These are phyloP conservation scores for Cryptomyrus ogoouensis DNA, from an alignment of 2,113 vertebrate genomes.

Conservation along the genomic window DNA sequence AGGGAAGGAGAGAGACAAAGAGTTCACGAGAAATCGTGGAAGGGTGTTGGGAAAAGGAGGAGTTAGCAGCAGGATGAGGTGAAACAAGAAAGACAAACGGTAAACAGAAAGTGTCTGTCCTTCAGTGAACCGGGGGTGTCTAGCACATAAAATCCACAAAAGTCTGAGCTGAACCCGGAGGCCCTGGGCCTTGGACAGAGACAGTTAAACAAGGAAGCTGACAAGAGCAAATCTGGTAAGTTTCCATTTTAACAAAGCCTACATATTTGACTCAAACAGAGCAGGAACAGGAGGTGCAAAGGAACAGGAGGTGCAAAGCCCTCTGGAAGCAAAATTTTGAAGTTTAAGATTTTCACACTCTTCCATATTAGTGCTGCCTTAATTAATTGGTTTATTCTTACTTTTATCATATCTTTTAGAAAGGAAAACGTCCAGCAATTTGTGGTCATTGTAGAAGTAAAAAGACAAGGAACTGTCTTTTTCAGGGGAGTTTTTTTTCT, in stretches of 20 bases:
- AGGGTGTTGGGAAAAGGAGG: not conserved
- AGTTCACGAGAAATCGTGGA: not conserved
- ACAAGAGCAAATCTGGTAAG: not conserved
- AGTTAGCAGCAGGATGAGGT: slow-evolving; percentile 16
- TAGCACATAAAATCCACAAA: slow-evolving; percentile 42
- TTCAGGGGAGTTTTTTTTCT: not conserved
- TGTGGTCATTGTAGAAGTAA: not conserved
- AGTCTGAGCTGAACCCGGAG: not conserved
- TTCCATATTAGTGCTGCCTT: not conserved
- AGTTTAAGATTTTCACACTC: not conserved
- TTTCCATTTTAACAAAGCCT: not conserved
- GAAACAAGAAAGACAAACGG: not conserved
- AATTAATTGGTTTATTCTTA: not conserved
- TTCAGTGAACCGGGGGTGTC: not conserved
- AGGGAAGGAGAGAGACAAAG: slow-evolving; percentile 24
- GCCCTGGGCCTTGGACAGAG: too few species aligned
- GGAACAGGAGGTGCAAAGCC: not conserved
- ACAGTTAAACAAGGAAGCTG: slow-evolving; percentile 6
- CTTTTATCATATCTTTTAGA: not conserved
- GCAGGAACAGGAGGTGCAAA: not conserved
- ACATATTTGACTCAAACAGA: not conserved
- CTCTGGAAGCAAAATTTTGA: not conserved
- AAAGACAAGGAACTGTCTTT: not conserved
- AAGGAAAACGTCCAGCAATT: not conserved
- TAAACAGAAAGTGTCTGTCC: slow-evolving; percentile 13